Conservation (phyloP, 1,140 invertebrate species). For the Hesperophylax magnus region DNA sequence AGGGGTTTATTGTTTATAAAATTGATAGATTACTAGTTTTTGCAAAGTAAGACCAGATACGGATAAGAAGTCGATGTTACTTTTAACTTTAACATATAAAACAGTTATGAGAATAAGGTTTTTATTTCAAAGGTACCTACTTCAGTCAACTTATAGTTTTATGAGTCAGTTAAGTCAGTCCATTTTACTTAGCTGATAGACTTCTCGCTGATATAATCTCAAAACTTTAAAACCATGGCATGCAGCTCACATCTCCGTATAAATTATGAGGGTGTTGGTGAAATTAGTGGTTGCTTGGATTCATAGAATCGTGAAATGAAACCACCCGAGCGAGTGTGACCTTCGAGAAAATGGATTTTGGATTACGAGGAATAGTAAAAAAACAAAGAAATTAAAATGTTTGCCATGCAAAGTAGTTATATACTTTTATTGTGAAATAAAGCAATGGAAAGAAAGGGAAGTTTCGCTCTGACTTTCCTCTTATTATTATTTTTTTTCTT, state of each 20-base stretch:
- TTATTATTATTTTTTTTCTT: too few species aligned
- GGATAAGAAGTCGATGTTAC: not conserved
- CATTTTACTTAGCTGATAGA: not conserved
- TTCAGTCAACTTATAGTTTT: not conserved
- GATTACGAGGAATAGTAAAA: not conserved
- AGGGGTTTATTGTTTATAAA: too few species aligned
- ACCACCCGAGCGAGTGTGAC: not conserved
- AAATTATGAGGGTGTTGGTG: not conserved
- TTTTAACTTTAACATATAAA: not conserved
- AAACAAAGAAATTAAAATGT: too few species aligned
- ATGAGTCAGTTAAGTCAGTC: constrained; percentile 10
- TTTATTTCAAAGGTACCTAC: too few species aligned
- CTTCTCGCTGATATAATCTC: not conserved
- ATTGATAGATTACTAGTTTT: too few species aligned
- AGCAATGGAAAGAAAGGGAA: too few species aligned
- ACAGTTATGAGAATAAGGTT: not conserved
- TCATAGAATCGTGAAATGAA: too few species aligned
- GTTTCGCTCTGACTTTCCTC: too few species aligned
- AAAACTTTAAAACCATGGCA: not conserved
- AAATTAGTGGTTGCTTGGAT: not conserved
- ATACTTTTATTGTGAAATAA: too few species aligned
- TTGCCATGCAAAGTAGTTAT: too few species aligned
- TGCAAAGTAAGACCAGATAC: too few species aligned
- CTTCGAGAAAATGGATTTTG: not conserved
- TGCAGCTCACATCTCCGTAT: constrained; percentile 3